Conservation (phyloP, 1,140 invertebrate genomes). For the Orchesella cincta region DNA sequence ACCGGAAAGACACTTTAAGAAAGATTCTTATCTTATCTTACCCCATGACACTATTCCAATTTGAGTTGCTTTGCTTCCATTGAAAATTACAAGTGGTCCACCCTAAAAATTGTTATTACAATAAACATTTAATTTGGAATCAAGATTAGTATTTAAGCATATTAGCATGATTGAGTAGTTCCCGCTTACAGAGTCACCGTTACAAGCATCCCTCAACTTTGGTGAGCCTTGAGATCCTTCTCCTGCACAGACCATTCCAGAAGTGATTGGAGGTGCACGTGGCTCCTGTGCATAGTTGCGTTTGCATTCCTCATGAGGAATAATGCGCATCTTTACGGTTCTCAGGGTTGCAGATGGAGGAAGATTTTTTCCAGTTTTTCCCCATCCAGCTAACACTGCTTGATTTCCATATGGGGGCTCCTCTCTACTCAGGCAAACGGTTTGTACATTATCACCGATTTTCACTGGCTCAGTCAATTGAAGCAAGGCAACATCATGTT, state of each 20-base stretch:
- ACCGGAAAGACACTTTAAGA: too few relatives aligned
- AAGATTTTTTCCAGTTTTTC: constrained; percentile 19
- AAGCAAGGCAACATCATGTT: constrained; percentile 55
- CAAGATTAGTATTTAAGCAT: too few relatives aligned
- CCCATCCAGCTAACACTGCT: constrained; percentile 44
- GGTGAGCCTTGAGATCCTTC: background rate
- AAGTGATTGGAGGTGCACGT: background rate
- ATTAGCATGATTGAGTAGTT: too few relatives aligned
- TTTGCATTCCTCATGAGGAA: constrained; percentile 28
- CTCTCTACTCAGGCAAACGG: constrained; percentile 52
- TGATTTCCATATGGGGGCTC: constrained; percentile 22
- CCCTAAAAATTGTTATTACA: constrained; percentile 76
- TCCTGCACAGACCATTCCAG: constrained; percentile 13
- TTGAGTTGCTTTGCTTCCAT: constrained; percentile 72
- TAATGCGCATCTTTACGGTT: constrained; percentile 6
- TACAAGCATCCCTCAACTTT: constrained; percentile 12
- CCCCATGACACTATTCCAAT: constrained; percentile 77
- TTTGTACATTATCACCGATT: constrained; percentile 53
- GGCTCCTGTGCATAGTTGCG: background rate
- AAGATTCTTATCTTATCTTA: too few relatives aligned
- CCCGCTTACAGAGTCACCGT: background rate
- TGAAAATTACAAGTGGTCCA: constrained; percentile 81
- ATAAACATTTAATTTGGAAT: background rate
- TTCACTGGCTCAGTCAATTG: constrained; percentile 52
- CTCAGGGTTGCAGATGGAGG: background rate